phyloP scores from a whole-genome alignment of 2,888 invertebrate species.

The Mimachlamys varia region DNA sequence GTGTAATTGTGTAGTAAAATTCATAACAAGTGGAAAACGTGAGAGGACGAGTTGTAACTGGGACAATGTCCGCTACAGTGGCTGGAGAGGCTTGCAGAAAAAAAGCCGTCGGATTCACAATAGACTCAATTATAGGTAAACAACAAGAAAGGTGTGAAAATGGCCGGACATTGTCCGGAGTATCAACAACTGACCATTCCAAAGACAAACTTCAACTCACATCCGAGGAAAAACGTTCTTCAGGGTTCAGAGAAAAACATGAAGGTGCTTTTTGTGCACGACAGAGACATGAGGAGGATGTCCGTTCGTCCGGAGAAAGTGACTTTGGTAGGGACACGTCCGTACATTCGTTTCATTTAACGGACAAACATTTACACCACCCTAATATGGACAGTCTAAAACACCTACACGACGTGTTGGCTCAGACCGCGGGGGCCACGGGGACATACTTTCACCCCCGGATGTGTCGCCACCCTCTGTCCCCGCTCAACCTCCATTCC shows the following conservation, averaged over 20 bases:
- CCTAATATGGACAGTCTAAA: constrained; percentile 49
- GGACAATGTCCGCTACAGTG: constrained; percentile 52
- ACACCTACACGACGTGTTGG: constrained; percentile 64
- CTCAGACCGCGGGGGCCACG: constrained; percentile 58
- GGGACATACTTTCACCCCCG: constrained; percentile 53
- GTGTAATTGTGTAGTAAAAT: background rate
- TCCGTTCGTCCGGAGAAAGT: constrained; percentile 13
- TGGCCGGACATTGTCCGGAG: constrained; percentile 6
- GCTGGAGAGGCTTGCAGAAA: constrained; percentile 47
- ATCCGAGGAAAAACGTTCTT: background rate
- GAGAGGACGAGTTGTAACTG: background rate
- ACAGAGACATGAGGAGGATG: background rate
- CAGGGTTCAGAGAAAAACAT: background rate
- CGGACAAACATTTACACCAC: constrained; percentile 23
- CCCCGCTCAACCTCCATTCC: constrained; percentile 55
- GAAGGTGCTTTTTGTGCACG: background rate
- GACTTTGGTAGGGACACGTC: background rate
- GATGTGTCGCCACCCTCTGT: constrained; percentile 62
- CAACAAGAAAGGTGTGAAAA: constrained; percentile 43
- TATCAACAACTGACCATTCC: background rate
- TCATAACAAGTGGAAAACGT: background rate
- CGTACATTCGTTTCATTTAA: background rate
- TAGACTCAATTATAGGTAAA: constrained; percentile 66
- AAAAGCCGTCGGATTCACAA: constrained; percentile 62
- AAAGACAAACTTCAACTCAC: background rate